Evolutionary conservation across 1,140 invertebrate species (phyloP), one percentile per base, ranked within the genome.

Genomic region (Ceratina japonica): DNA sequence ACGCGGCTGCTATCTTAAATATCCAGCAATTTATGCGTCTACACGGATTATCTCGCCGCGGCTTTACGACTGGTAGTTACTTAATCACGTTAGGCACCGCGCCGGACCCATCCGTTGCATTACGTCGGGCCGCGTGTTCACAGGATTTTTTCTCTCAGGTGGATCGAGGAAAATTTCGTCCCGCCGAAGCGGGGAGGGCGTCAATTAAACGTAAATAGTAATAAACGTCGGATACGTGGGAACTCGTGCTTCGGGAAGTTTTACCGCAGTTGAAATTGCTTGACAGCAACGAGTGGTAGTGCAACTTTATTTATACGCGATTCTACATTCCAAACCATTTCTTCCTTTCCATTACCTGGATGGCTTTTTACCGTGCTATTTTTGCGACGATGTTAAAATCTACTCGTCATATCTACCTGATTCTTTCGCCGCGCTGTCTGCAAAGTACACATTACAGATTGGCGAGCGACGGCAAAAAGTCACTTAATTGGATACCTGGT

Each of bases 21-120:
- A 89, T 87, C 83, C 87, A 75, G 85, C 85, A 87, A 89, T 90
- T 89, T 89, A 90, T 90, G 87, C 87, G 83, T 90, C 89, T 89
- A 87, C 87, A 89, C 73, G 87, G 86, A 89, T 89, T 88, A 88
- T 88, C 81, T 83, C 82, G 72, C 77, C 82, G 73, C 74, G 79
- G 68, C 69, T 90, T 90, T 89, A 89, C 82, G 85, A 84, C 81
- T 83, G 81, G 78, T 87, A 89, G 88, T 90, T 89, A 89, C 88
- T 90, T 90, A 89, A 90, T 90, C 89, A 88, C 87, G 80, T 87
- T 87, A 86, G 85, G 73, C 83, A 80, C 75, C 82, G 5, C 54
- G 73, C 27, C 61, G 24, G 37, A 15, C 56, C 61, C 71, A 73
- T 58, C 54, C 80, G 27, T 54, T 16, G 74, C 59, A 27, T 73